Evolutionary conservation across 2,888 invertebrate species (phyloP).

Genomic region (Sthenelais limicola): DNA sequence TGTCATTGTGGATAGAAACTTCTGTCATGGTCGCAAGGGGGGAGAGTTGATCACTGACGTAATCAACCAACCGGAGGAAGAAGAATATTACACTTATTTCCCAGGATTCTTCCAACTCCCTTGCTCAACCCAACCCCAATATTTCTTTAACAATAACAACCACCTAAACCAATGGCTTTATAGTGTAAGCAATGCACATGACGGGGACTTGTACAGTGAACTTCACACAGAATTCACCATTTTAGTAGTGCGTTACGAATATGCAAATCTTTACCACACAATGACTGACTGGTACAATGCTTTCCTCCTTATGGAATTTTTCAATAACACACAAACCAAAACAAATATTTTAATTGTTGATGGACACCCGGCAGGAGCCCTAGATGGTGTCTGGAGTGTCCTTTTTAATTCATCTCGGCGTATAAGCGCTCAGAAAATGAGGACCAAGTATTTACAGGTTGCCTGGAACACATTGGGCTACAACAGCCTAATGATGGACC

Average conservation of each 20-base stretch:
- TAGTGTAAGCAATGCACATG: conserved; percentile 28
- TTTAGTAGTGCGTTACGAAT: conserved; percentile 45
- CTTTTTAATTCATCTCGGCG: conserved; percentile 63
- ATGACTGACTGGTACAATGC: conserved; percentile 55
- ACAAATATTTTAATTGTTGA: conserved; percentile 65
- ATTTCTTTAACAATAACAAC: conserved; percentile 51
- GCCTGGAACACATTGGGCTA: conserved; percentile 67
- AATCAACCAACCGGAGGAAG: conserved; percentile 53
- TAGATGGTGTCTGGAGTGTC: conserved; percentile 63
- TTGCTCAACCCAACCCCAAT: conserved; percentile 46
- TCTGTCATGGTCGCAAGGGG: conserved; percentile 45
- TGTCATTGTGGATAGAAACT: conserved; percentile 48
- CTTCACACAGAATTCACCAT: conserved; percentile 48
- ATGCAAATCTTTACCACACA: conserved; percentile 46
- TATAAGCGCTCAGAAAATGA: conserved; percentile 54
- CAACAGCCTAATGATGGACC: conserved; percentile 62
- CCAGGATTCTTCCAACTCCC: conserved; percentile 49
- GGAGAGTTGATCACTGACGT: conserved; percentile 53
- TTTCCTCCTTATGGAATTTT: conserved; percentile 53
- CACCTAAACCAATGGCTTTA: conserved; percentile 50
- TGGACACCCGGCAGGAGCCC: conserved; percentile 64
- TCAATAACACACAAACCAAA: conserved; percentile 48
- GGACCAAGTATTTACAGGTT: conserved; percentile 55
- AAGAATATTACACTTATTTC: conserved; percentile 51
- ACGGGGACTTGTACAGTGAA: conserved; percentile 2